phyloP scores from a whole-genome alignment of 2,797 vertebrate genomes.

The Pampus argenteus region DNA sequence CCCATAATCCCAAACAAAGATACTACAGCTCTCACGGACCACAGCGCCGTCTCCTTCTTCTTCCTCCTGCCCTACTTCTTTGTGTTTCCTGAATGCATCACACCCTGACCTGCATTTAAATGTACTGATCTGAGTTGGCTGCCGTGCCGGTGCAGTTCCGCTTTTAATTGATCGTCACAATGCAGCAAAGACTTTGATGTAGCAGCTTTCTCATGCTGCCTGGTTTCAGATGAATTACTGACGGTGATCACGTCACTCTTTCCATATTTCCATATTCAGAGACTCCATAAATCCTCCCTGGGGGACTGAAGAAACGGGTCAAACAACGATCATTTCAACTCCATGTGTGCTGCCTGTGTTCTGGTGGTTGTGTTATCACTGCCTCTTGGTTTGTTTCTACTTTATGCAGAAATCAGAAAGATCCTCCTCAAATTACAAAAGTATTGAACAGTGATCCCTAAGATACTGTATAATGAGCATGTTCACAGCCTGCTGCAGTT shows the following conservation, averaged over 20 bases:
- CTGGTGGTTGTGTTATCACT: background rate
- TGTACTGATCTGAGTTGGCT: conserved; percentile 55
- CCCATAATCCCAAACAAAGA: background rate
- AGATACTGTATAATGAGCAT: background rate
- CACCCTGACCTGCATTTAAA: conserved; percentile 72
- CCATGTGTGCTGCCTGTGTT: background rate
- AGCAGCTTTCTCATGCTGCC: conserved; percentile 26
- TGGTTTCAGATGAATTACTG: conserved; percentile 52
- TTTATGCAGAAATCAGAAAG: background rate
- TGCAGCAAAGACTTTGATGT: conserved; percentile 63
- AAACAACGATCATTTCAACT: background rate
- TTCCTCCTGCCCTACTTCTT: conserved; percentile 61
- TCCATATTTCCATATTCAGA: conserved; percentile 20
- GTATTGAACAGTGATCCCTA: background rate
- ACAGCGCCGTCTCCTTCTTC: conserved; percentile 3
- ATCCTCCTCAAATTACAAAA: background rate
- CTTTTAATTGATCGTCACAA: conserved; percentile 50
- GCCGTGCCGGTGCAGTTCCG: conserved; percentile 30
- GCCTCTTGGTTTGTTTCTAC: background rate
- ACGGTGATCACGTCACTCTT: conserved; percentile 50
- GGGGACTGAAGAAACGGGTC: conserved; percentile 58
- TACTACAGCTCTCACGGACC: background rate
- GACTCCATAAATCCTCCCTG: conserved; percentile 11
- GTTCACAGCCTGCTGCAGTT: background rate
- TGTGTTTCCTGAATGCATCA: conserved; percentile 41